Evolutionary conservation across 2,888 invertebrate genomes (phyloP).

Genomic region (Acronicta alni): DNA sequence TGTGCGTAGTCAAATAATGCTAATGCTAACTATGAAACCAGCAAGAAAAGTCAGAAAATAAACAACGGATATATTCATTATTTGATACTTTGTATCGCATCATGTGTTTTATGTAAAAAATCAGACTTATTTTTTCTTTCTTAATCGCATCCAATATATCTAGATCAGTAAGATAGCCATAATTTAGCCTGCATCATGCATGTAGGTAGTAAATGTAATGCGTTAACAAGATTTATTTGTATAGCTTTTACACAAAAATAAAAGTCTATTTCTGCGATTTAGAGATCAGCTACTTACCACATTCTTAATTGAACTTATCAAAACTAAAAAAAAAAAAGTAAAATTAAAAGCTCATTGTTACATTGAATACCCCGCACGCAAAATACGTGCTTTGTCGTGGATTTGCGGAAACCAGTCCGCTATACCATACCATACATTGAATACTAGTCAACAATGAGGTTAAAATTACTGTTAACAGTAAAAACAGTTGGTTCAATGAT

Average conservation of each 20-base stretch:
- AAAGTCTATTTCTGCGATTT: background rate
- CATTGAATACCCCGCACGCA: too few relatives aligned
- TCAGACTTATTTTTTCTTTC: background rate
- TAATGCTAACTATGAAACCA: background rate
- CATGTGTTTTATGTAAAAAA: conserved; percentile 1
- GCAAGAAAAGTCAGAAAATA: conserved; percentile 3
- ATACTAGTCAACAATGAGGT: too few relatives aligned
- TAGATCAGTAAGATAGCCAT: conserved; percentile 6
- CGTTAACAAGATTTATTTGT: background rate
- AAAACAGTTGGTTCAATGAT: too few relatives aligned
- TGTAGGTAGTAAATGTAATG: conserved; percentile 12
- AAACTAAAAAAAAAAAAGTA: too few relatives aligned
- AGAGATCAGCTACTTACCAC: too few relatives aligned
- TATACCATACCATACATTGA: too few relatives aligned
- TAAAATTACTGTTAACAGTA: too few relatives aligned
- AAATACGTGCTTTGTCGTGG: too few relatives aligned
- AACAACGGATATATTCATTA: conserved; percentile 1
- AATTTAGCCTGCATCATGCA: conserved; percentile 5
- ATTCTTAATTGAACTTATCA: too few relatives aligned
- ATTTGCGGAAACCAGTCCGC: too few relatives aligned
- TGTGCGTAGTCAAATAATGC: conserved; percentile 16
- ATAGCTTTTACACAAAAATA: conserved; percentile 1
- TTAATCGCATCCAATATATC: conserved; percentile 1
- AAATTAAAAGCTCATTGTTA: too few relatives aligned
- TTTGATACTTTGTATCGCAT: background rate